These are phyloP conservation scores for Orgyia antiqua DNA, from an alignment of 2,888 invertebrate genomes.

Conservation along the genomic window DNA sequence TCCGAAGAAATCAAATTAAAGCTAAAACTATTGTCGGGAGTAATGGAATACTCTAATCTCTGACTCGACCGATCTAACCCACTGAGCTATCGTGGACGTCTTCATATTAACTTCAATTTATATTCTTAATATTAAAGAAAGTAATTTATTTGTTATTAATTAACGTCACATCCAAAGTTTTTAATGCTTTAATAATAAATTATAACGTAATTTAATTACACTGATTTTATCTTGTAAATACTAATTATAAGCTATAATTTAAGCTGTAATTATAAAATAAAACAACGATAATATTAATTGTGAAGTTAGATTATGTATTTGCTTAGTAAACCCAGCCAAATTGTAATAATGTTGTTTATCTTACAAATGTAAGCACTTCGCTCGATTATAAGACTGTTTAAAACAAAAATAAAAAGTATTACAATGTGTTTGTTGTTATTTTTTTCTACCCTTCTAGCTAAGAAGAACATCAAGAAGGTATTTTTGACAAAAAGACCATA, in stretches of 20 bases:
- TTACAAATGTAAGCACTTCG: conserved; percentile 55
- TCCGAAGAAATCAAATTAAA: no score
- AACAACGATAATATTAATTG: conserved; percentile 50
- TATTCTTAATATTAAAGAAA: no score
- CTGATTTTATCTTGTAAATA: conserved; percentile 65
- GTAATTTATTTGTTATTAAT: neutral
- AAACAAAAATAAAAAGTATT: conserved; percentile 54
- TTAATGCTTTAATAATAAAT: conserved; percentile 30
- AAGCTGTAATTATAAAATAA: conserved; percentile 34
- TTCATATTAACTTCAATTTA: no score
- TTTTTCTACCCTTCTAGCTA: neutral
- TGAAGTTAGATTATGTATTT: conserved; percentile 55
- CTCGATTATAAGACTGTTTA: conserved; percentile 77
- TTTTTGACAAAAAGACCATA: neutral
- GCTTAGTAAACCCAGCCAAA: conserved; percentile 69
- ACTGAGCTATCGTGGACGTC: no score
- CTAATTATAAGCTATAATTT: conserved; percentile 41
- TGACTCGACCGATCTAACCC: no score
- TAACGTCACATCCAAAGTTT: conserved; percentile 21
- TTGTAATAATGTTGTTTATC: conserved; percentile 58
- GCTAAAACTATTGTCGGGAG: no score
- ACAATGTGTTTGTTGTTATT: neutral
- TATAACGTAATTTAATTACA: conserved; percentile 63
- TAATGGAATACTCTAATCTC: no score
- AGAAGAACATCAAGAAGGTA: neutral